phyloP scores from a whole-genome alignment of 35 echinoderm and acorn worm genomes.

The Acanthaster planci region DNA sequence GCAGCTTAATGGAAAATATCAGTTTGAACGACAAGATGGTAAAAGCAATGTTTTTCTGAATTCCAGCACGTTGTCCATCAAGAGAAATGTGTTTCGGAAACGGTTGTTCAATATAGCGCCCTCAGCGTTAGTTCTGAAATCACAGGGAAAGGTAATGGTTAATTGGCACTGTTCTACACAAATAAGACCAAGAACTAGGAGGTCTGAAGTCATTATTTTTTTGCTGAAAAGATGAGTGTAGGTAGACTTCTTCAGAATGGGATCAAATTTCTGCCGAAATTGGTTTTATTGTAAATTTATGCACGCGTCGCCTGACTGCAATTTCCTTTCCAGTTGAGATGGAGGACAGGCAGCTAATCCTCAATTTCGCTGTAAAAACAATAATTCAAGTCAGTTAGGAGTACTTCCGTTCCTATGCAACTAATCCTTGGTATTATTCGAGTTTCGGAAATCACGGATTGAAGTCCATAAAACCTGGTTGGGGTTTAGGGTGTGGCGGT shows the following conservation, averaged over 20 bases:
- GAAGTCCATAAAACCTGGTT: background rate
- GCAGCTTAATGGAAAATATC: too few relatives aligned
- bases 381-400: slow-evolving; percentile 3
- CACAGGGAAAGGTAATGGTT: too few relatives aligned
- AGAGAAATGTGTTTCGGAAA: background rate
- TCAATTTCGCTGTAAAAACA: slow-evolving; percentile 21
- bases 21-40: too few relatives aligned
- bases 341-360: background rate
- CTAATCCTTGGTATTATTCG: slow-evolving; percentile 18
- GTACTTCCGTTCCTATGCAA: slow-evolving; percentile 15
- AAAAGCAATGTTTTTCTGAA: too few relatives aligned
- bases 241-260: background rate
- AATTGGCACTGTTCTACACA: too few relatives aligned
- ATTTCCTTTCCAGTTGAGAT: background rate
- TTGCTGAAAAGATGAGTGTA: background rate
- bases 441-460: slow-evolving; percentile 23
- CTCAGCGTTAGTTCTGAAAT: background rate
- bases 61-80: too few relatives aligned
- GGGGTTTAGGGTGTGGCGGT: background rate
- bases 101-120: background rate
- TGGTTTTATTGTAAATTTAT: slow-evolving; percentile 27
- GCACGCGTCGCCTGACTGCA: background rate
- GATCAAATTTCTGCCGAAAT: slow-evolving; percentile 8
- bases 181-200: too few relatives aligned
- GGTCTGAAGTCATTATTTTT: too few relatives aligned